These are phyloP conservation scores for Gila robusta DNA, from an alignment of 2,797 vertebrate species.

Conservation along the genomic window DNA sequence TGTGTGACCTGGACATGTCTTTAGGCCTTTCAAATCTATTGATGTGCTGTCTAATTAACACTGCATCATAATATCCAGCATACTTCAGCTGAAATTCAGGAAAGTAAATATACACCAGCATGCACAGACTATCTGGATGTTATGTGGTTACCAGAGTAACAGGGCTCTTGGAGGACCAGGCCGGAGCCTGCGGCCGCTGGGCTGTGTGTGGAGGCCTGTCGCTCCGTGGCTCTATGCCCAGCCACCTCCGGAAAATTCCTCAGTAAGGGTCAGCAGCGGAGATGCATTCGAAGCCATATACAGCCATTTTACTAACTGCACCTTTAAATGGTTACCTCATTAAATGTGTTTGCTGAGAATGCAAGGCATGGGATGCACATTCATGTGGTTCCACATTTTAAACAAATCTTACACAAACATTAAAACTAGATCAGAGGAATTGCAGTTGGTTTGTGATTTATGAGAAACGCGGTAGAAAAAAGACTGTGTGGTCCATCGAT, in stretches of 20 bases:
- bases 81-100: constrained; percentile 17
- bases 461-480: constrained; percentile 8
- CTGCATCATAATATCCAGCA: constrained; percentile 1
- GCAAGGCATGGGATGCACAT: not conserved
- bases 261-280: constrained; percentile 70
- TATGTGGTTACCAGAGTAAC: constrained; percentile 51
- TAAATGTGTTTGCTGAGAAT: constrained; percentile 33
- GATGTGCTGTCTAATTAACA: not conserved
- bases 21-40: not conserved
- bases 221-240: constrained; percentile 74
- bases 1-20: not conserved
- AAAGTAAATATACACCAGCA: constrained; percentile 26
- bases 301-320: constrained; percentile 48
- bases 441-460: constrained; percentile 12
- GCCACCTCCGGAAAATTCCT: constrained; percentile 79
- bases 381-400: constrained; percentile 1
- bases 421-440: constrained; percentile 9
- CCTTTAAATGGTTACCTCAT: constrained; percentile 34
- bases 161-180: constrained; percentile 45
- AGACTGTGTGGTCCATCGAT: constrained; percentile 44
- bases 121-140: constrained; percentile 30
- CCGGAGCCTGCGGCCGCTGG: constrained; percentile 62
- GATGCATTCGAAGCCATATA: constrained; percentile 67
- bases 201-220: constrained; percentile 68
- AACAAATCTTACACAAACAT: constrained; percentile 10